Percentiles rank a stretch among this genome's conserved stretches.
Evolutionary conservation across 2,888 invertebrate genomes (phyloP).

Genomic region (Periphyllus acericola): DNA sequence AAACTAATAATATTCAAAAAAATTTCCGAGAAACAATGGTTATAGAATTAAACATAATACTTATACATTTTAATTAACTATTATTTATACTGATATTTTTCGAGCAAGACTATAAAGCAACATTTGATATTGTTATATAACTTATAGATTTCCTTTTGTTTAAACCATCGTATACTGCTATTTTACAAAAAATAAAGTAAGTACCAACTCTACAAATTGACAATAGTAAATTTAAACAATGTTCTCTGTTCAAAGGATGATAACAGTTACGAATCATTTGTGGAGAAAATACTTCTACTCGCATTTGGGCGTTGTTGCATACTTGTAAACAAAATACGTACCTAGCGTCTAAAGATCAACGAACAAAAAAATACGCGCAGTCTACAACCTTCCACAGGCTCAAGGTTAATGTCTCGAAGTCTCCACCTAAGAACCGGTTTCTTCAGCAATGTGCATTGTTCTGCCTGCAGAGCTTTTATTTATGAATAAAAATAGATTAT

Average conservation of each 20-base stretch:
- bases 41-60: no score
- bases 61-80: no score
- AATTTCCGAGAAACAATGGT: no score
- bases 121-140: no score
- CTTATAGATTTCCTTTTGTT: no score
- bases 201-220: no score
- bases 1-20: no score
- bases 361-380: constrained; percentile 21
- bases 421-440: constrained; percentile 60
- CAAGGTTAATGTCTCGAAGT: constrained; percentile 58
- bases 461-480: constrained; percentile 58
- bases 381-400: constrained; percentile 44
- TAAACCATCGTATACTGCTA: no score
- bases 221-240: neutral
- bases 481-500: neutral
- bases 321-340: neutral
- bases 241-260: neutral
- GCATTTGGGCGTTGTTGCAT: constrained; percentile 19
- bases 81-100: no score
- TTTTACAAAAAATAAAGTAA: no score
- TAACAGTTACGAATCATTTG: neutral
- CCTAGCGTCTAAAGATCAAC: neutral
- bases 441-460: constrained; percentile 20
- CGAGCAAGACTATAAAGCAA: no score
- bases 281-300: neutral